These are phyloP conservation scores for Zeugodacus cucurbitae DNA, from an alignment of 1,140 invertebrate genomes.

Conservation along the genomic window DNA sequence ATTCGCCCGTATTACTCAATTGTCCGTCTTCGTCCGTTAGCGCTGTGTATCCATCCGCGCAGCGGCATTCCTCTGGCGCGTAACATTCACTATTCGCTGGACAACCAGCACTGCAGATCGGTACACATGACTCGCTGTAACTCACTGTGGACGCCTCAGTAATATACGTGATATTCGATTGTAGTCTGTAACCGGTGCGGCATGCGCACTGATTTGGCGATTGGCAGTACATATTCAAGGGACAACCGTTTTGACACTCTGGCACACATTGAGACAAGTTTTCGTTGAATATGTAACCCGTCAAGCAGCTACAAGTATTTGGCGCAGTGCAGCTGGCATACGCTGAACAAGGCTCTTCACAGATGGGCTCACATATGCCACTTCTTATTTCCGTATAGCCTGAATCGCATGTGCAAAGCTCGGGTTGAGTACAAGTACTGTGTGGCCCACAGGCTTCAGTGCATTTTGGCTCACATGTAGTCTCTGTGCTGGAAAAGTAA, in stretches of 20 bases:
- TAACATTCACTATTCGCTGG: not conserved
- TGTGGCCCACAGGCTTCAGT: not conserved
- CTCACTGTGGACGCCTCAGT: not conserved
- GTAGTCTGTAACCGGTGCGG: not conserved
- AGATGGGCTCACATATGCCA: not conserved
- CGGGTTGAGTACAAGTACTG: not conserved
- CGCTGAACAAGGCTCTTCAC: not conserved
- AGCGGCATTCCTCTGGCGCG: not conserved
- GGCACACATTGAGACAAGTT: not conserved
- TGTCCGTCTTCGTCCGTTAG: not conserved
- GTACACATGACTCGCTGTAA: not conserved
- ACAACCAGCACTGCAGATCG: not conserved
- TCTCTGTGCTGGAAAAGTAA: not conserved
- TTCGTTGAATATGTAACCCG: not conserved
- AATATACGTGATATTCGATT: not conserved
- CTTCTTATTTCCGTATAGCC: not conserved
- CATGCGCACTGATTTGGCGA: not conserved
- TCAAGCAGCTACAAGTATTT: not conserved
- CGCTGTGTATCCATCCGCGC: not conserved
- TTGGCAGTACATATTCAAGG: constrained; percentile 11
- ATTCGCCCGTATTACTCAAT: not conserved
- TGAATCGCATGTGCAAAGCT: not conserved
- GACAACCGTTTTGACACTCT: constrained; percentile 2
- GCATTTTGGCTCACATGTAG: not conserved
- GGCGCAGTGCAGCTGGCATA: not conserved